Evolutionary conservation across 2,113 vertebrate genomes (phyloP), one percentile per base, ranked within the genome.

Genomic region (Saccopteryx bilineata): DNA sequence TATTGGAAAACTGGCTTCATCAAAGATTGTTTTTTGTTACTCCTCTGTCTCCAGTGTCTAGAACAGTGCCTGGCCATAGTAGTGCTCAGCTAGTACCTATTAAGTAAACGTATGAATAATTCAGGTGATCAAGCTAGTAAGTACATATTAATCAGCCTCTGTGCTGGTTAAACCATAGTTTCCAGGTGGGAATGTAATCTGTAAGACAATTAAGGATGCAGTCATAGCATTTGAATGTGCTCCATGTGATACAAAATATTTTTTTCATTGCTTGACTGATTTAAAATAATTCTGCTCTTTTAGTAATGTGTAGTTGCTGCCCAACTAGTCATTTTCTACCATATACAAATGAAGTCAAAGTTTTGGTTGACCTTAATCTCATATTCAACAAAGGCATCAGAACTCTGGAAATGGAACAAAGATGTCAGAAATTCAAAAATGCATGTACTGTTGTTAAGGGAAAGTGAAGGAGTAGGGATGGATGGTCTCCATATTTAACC

Each of bases 111-210:
- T 56, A 78, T 50, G 68, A 91, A 76, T 56, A 83, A 94, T n/a
- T 28, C 69, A 65, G 10, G 28, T 76, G 48, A 52, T 54, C 31
- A 54, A 54, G 54, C 71, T 65, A 31, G 48, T 60, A 79, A 93
- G 60, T 87, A 39, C 39, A 39, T 39, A 84, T 84, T 87, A 88
- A 90, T 52, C 66, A 92, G 76, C 31, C n/a, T 75, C 76, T 90
- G 60, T 81, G 84, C 75, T 90, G 80, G 18, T 60, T 94, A 87
- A 75, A 56, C 31, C 23, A 5, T 21, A 28, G 39, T 33, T 74
- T 50, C 71, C 88, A 94, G 69, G 85, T 94, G 60, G 18, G 65
- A 71, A 75, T 39, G 33, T 89, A 75, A 33, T 56, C 74, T 50
- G 63, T 19, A 90, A 33, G 75, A 58, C 28, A 31, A 69, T 5